phyloP scores from a whole-genome alignment of 2,797 vertebrate genomes.

The Falco novaeseelandiae region DNA sequence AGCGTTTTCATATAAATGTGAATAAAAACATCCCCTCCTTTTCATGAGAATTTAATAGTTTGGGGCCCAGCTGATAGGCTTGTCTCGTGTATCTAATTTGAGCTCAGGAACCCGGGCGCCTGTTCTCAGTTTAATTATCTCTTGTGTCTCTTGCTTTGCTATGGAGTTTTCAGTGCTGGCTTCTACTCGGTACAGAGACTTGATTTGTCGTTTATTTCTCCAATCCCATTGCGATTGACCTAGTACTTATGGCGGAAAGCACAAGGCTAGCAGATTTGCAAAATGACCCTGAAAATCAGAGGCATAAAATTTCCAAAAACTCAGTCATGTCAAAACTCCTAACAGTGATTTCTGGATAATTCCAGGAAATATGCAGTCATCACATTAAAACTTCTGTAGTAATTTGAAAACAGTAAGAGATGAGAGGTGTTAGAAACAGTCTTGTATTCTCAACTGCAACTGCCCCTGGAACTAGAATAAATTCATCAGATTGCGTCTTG shows the following conservation, averaged over 20 bases:
- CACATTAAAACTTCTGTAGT: neutral
- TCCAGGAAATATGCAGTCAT: neutral
- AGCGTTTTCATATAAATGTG: neutral
- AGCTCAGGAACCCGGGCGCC: neutral
- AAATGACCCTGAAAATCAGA: neutral
- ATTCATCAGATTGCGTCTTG: neutral
- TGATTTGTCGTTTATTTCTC: neutral
- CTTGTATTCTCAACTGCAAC: neutral
- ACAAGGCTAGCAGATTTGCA: neutral
- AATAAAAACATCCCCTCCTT: neutral
- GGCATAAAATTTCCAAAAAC: neutral
- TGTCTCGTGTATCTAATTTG: neutral
- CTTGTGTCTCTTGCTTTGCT: neutral
- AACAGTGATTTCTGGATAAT: neutral
- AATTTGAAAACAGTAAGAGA: neutral
- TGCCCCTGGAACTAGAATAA: neutral
- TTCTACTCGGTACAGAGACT: neutral
- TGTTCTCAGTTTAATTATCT: neutral
- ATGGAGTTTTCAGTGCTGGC: neutral
- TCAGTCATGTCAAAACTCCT: neutral
- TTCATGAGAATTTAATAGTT: neutral
- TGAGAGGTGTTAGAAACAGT: neutral
- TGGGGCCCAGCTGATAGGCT: neutral
- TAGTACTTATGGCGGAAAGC: neutral
- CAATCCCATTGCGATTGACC: accelerated